phyloP scores from a whole-genome alignment of 2,797 vertebrate species.

The Notolepis coatsorum region DNA sequence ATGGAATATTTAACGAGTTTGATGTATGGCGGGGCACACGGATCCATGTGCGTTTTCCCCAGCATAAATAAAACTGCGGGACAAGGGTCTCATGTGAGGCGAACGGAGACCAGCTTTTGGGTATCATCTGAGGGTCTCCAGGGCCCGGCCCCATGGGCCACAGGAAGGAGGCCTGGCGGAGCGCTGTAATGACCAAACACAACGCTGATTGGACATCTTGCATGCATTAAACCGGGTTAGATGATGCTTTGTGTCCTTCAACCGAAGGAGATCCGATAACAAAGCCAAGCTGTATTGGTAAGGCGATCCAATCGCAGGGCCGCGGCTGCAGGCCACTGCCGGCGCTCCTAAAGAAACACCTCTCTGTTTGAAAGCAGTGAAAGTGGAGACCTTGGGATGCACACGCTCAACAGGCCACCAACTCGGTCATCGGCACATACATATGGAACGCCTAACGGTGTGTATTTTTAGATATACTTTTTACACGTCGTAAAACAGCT shows the following conservation, averaged over 20 bases:
- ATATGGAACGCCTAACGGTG: background rate
- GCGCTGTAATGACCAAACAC: slow-evolving; percentile 58
- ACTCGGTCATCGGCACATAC: slow-evolving; percentile 4
- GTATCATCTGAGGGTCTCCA: slow-evolving; percentile 56
- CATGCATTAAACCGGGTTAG: slow-evolving; percentile 75
- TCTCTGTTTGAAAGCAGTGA: slow-evolving; percentile 63
- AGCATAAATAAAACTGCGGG: slow-evolving; percentile 37
- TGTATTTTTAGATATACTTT: slow-evolving; percentile 2
- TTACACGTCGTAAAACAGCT: background rate
- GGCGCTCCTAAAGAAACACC: slow-evolving; percentile 66
- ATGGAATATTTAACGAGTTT: slow-evolving; percentile 59
- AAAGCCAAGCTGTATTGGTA: slow-evolving; percentile 72
- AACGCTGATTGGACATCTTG: slow-evolving; percentile 78
- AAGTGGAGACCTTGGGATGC: slow-evolving; percentile 61
- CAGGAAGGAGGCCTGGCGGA: slow-evolving; percentile 52
- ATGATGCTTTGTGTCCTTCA: slow-evolving; percentile 74
- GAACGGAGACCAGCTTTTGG: slow-evolving; percentile 40
- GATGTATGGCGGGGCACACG: slow-evolving; percentile 53
- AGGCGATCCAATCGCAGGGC: slow-evolving; percentile 67
- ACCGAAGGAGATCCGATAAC: slow-evolving; percentile 73
- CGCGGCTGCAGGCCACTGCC: slow-evolving; percentile 60
- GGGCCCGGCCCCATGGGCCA: slow-evolving; percentile 32
- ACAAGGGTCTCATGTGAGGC: slow-evolving; percentile 31
- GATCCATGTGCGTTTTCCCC: slow-evolving; percentile 29
- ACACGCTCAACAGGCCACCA: slow-evolving; percentile 25